Conservation (phyloP, 1,140 invertebrate genomes). For the Drosophila obscura region DNA sequence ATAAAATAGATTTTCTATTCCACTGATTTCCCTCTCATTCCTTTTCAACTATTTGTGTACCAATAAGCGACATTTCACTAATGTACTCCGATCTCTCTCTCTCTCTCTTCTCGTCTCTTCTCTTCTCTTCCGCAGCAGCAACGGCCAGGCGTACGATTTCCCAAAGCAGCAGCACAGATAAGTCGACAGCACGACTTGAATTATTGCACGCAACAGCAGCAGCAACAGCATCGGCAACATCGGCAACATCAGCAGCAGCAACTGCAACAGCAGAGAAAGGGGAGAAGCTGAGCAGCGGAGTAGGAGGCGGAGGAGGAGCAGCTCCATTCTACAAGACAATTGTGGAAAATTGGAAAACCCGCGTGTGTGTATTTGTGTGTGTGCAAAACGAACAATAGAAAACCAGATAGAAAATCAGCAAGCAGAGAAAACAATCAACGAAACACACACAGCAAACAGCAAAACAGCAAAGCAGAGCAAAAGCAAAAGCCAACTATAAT, state of each 20-base stretch:
- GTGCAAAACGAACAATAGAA: slow-evolving; percentile 74
- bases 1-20: slow-evolving; percentile 26
- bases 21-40: slow-evolving; percentile 29
- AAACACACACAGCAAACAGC: slow-evolving; percentile 9
- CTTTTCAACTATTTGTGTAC: slow-evolving; percentile 36
- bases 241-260: slow-evolving; percentile 36
- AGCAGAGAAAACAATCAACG: slow-evolving; percentile 44
- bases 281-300: slow-evolving; percentile 14
- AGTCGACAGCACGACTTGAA: slow-evolving; percentile 83
- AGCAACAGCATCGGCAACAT: slow-evolving; percentile 42
- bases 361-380: slow-evolving; percentile 8
- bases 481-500: slow-evolving; percentile 39
- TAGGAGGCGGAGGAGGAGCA: slow-evolving; percentile 42
- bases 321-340: slow-evolving; percentile 71
- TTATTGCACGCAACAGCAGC: slow-evolving; percentile 77
- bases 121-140: slow-evolving; percentile 54
- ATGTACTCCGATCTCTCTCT: slow-evolving; percentile 41
- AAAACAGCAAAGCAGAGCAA: slow-evolving; percentile 34
- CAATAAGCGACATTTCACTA: slow-evolving; percentile 56
- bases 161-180: slow-evolving; percentile 78
- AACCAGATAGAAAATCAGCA: slow-evolving; percentile 76
- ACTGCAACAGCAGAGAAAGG: slow-evolving; percentile 37
- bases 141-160: slow-evolving; percentile 71
- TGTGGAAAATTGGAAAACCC: slow-evolving; percentile 67
- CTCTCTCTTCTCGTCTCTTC: slow-evolving; percentile 22